Evolutionary conservation across 2,797 vertebrate species (phyloP), one percentile per base, ranked within the genome.

Genomic region (Scolopax bukidnonensis): DNA sequence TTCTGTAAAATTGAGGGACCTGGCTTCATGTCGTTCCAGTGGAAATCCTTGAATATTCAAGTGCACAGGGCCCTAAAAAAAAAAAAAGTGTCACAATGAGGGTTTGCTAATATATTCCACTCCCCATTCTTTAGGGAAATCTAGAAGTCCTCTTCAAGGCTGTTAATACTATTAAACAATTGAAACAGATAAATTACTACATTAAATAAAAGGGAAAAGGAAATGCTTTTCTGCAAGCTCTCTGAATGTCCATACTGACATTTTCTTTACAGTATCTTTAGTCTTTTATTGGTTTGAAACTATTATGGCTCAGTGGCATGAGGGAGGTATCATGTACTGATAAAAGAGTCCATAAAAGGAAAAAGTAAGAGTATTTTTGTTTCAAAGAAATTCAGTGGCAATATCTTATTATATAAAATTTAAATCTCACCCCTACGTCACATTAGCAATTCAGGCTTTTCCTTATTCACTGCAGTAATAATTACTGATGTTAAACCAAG

Each of bases 1-100:
- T 95, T 99, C 99, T 4, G 98, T 99, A 95, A 99, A 99, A 90
- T 96, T 99, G 95, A 99, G 90, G n/a, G 98, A 98, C 84, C 99
- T 97, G 82, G 98, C 98, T 94, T 99, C 99, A 47, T 98, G 98
- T 43, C 98, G 97, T 93, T 98, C 98, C 90, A 99, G 64, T 30
- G 98, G 98, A 96, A 98, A 98, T 41, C 97, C 96, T 96, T 99
- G 99, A 73, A 99, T 98, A 71, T 98, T 98, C 95, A 99, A 96
- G 92, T 98, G 98, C 41, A 98, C 98, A 10, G 99, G 99, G 25
- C 99, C 99, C 99, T 99, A 79, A 30, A 97, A 92, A 92, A 41
- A 41, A 92, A 91, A 8, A 95, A 91, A 59, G 10, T 4, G 51
- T 8, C 89, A 79, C 13, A 67, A 80, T 36, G 17, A 90, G 8